Percentiles rank a stretch among this genome's conserved stretches.
phyloP scores from a whole-genome alignment of 2,888 invertebrate genomes.

The Pycnomerus fuliginosus region DNA sequence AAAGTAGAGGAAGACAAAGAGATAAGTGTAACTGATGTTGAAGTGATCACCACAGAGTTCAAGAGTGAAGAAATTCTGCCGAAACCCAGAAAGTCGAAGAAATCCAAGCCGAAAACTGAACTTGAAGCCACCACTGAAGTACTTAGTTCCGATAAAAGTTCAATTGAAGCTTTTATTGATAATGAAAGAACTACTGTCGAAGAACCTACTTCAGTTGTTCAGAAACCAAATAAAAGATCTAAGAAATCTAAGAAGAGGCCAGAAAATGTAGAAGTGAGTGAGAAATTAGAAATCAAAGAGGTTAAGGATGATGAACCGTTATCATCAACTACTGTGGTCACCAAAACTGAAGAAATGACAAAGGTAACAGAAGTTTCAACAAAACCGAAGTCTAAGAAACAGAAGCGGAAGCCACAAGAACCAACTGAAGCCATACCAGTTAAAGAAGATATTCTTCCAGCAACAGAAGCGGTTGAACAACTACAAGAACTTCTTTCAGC shows the following conservation, averaged over 20 bases:
- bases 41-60: not conserved
- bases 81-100: slow-evolving; percentile 18
- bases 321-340: too few species aligned
- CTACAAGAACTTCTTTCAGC: not conserved
- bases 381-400: slow-evolving; percentile 3
- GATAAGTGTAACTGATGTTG: not conserved
- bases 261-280: not conserved
- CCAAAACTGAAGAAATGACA: too few species aligned
- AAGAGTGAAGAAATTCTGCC: slow-evolving; percentile 8
- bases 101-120: slow-evolving; percentile 15
- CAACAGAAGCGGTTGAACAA: not conserved
- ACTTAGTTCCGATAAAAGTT: slow-evolving; percentile 49
- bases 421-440: not conserved
- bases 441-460: not conserved
- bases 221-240: slow-evolving; percentile 12
- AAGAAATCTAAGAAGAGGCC: slow-evolving; percentile 10
- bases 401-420: not conserved
- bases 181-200: not conserved
- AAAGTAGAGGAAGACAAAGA: slow-evolving; percentile 14
- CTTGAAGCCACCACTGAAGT: slow-evolving; percentile 1
- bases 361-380: too few species aligned
- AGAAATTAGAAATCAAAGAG: slow-evolving; percentile 1
- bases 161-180: slow-evolving; percentile 50
- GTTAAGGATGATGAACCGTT: too few species aligned
- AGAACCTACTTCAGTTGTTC: slow-evolving; percentile 19